These are phyloP conservation scores for Lontra canadensis DNA, from an alignment of 2,113 vertebrate species.

Conservation along the genomic window DNA sequence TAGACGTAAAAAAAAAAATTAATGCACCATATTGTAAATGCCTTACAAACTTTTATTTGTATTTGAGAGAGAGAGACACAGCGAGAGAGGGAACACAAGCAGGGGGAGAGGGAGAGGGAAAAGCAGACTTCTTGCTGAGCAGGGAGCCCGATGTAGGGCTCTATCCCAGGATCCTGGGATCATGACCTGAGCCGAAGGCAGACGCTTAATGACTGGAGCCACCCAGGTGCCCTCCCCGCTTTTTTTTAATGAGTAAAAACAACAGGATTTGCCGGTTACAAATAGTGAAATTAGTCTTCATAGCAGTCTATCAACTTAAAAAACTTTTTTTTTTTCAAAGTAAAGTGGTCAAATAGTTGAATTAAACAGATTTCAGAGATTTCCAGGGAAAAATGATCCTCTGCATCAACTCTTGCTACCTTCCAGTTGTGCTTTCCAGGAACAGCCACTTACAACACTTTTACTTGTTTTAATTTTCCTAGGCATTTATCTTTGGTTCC, in stretches of 20 bases:
- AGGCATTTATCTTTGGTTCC: background rate
- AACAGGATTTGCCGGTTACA: background rate
- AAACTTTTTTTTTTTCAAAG: background rate
- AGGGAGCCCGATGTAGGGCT: no score
- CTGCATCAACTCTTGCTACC: background rate
- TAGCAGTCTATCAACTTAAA: background rate
- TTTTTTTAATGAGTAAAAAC: background rate
- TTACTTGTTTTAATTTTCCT: background rate
- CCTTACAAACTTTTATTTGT: background rate
- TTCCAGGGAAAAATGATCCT: background rate
- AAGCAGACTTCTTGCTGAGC: no score
- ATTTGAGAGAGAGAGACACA: no score
- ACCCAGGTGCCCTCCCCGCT: no score
- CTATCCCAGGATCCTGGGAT: no score
- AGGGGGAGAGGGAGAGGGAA: no score
- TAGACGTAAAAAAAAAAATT: background rate
- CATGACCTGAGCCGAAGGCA: no score
- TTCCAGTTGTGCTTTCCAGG: background rate
- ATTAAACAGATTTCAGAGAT: background rate
- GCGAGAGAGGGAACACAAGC: no score
- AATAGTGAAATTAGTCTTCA: background rate
- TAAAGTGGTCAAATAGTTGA: background rate
- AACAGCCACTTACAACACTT: background rate
- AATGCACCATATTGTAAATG: background rate
- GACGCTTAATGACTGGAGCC: no score